Evolutionary conservation across 2,888 invertebrate species (phyloP), one percentile per base, ranked within the genome.

Genomic region (Ennomos fuscantarius): DNA sequence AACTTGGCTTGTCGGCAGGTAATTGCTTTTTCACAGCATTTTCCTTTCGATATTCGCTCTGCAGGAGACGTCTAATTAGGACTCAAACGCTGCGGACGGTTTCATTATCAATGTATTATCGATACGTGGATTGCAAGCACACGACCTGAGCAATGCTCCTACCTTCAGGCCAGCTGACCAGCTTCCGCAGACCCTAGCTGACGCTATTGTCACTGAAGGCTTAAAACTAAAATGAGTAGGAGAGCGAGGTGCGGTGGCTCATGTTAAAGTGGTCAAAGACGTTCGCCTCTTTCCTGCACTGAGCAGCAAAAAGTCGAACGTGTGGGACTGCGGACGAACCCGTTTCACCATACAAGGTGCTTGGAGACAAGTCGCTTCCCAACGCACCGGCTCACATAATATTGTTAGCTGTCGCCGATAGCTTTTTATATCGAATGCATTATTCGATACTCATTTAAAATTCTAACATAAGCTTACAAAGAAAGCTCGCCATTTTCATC

Each of bases 381-480:
- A 86, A 86, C 87, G 87, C 85, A 89, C 82, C 87, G 88, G 80
- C 87, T 82, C 89, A 89, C 88, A 90, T 89, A 89, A 90, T 91
- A 91, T 90, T 87, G 91, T 90, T 89, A 89, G 89, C 84, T 78
- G 80, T 79, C 79, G 86, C 82, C 87, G 90, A 91, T 91, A 89
- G 89, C 89, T 92, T 92, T 92, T 92, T 91, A 90, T 89, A 86
- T 85, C 85, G 85, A 83, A 90, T 91, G 90, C 90, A 92, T 92
- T 91, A 91, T 92, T 92, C 90, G 91, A 91, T 89, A 85, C 90
- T 90, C 90, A 91, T 92, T 92, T 92, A 89, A 92, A 92, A 92
- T 91, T 91, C 91, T 92, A 92, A 91, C 89, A 86, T 89, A 86
- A 82, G 75, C 90, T 83, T 89, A 87, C 89, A 89, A 88, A 89